Percentiles rank a stretch among this genome's conserved stretches.
phyloP scores from a whole-genome alignment of 1,140 invertebrate genomes.

The Drosophila prosaltans region DNA sequence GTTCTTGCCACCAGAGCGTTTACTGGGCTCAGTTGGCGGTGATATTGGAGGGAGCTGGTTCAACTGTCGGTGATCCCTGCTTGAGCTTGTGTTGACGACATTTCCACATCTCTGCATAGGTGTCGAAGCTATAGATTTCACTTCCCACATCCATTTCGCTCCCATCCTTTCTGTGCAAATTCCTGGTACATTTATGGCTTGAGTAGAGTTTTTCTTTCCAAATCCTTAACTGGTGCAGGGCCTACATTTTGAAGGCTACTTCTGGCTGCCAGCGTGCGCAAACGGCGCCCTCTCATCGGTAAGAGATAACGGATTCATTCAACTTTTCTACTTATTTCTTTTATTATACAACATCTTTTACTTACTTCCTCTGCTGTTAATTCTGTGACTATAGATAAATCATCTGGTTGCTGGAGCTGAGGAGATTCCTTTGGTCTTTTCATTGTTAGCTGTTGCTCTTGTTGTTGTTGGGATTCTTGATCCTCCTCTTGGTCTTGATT shows the following conservation, averaged over 20 bases:
- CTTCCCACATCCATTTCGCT: conserved; percentile 67
- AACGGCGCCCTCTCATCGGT: conserved; percentile 88
- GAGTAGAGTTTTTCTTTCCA: conserved; percentile 20
- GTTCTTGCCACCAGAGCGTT: background rate
- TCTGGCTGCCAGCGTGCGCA: conserved; percentile 86
- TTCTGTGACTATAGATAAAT: conserved; percentile 82
- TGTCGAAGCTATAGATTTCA: conserved; percentile 66
- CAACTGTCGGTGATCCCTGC: conserved; percentile 79
- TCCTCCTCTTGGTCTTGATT: conserved; percentile 24
- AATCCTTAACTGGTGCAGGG: conserved; percentile 12
- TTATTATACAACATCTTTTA: no score
- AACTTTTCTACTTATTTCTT: background rate
- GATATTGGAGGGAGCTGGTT: conserved; percentile 17
- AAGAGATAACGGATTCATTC: conserved; percentile 22
- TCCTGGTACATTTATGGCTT: conserved; percentile 20
- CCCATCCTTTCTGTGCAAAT: conserved; percentile 55
- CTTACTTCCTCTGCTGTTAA: conserved; percentile 90
- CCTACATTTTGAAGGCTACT: conserved; percentile 26
- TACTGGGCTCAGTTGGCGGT: background rate
- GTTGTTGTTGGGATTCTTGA: conserved; percentile 18
- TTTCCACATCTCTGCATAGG: conserved; percentile 65
- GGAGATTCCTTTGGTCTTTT: background rate
- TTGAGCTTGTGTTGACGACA: conserved; percentile 49
- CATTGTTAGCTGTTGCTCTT: background rate
- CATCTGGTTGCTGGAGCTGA: conserved; percentile 11